Evolutionary conservation across 2,888 invertebrate genomes (phyloP).

Genomic region (Hanleya hanleyi): DNA sequence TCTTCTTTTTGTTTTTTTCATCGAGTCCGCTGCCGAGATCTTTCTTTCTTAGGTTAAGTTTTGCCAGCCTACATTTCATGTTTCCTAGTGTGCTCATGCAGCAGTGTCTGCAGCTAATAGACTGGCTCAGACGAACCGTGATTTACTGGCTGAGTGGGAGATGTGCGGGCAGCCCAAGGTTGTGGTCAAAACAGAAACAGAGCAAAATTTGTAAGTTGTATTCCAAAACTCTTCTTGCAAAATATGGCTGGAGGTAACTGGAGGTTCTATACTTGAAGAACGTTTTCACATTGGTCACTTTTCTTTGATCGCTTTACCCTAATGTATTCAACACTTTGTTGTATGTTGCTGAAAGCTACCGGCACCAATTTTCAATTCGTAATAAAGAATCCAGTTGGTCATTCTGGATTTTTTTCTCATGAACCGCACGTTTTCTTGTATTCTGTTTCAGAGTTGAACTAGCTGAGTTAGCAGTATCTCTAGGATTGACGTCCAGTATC

Average conservation of each 20-base stretch:
- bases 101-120: slow-evolving; percentile 89
- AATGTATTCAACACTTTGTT: neutral
- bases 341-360: neutral
- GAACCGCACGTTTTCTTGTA: too few species aligned
- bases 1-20: too few species aligned
- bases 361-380: too few species aligned
- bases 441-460: slow-evolving; percentile 76
- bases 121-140: slow-evolving; percentile 79
- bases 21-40: neutral
- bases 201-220: slow-evolving; percentile 78
- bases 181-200: slow-evolving; percentile 85
- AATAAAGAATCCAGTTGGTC: too few species aligned
- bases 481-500: slow-evolving; percentile 81
- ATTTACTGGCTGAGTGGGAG: slow-evolving; percentile 81
- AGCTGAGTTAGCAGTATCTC: slow-evolving; percentile 80
- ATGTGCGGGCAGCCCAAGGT: slow-evolving; percentile 89
- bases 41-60: too few species aligned
- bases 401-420: too few species aligned
- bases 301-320: neutral
- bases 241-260: neutral
- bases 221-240: neutral
- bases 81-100: slow-evolving; percentile 87
- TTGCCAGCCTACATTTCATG: too few species aligned
- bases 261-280: neutral
- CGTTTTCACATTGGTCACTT: neutral